A percentile compares a stretch with the other conserved stretches of the same genome.
phyloP scores from a whole-genome alignment of 1,140 invertebrate genomes.

The Drosophila subobscura region DNA sequence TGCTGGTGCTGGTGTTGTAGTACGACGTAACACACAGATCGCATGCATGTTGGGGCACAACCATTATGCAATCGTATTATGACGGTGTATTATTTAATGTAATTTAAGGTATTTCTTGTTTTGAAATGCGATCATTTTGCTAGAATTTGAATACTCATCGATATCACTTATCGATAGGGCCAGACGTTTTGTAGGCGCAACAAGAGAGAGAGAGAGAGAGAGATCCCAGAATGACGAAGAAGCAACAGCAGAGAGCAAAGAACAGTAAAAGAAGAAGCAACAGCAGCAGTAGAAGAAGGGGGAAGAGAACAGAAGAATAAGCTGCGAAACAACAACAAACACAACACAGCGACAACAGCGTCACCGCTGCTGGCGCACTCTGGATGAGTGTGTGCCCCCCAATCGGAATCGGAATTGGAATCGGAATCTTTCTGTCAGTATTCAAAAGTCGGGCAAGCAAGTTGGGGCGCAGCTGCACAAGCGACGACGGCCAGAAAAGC shows the following conservation, averaged over 20 bases:
- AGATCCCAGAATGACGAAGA: background rate
- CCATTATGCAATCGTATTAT: conserved; percentile 40
- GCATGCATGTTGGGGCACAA: conserved; percentile 39
- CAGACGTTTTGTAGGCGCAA: too few species aligned
- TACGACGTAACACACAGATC: conserved; percentile 47
- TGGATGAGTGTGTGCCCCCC: conserved; percentile 35
- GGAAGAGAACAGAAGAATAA: conserved; percentile 18
- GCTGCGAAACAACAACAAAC: conserved; percentile 1
- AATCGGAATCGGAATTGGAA: conserved; percentile 40
- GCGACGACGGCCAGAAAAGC: conserved; percentile 29
- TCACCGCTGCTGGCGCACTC: conserved; percentile 17
- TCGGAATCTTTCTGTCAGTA: conserved; percentile 42
- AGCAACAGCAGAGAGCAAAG: background rate
- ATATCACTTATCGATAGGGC: conserved; percentile 13
- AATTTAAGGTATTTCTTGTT: conserved; percentile 26
- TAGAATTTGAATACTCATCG: conserved; percentile 8
- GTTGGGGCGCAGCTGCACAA: conserved; percentile 47
- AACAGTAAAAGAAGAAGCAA: conserved; percentile 12
- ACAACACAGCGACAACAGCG: conserved; percentile 23
- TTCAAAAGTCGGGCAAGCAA: conserved; percentile 57
- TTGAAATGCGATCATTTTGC: conserved; percentile 30
- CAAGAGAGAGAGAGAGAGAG: too few species aligned
- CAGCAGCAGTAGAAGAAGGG: background rate
- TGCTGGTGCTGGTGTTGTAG: conserved; percentile 33
- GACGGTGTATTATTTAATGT: conserved; percentile 45